These are phyloP conservation scores for Drosophila anomelani DNA, from an alignment of 2,888 invertebrate genomes.

Conservation along the genomic window DNA sequence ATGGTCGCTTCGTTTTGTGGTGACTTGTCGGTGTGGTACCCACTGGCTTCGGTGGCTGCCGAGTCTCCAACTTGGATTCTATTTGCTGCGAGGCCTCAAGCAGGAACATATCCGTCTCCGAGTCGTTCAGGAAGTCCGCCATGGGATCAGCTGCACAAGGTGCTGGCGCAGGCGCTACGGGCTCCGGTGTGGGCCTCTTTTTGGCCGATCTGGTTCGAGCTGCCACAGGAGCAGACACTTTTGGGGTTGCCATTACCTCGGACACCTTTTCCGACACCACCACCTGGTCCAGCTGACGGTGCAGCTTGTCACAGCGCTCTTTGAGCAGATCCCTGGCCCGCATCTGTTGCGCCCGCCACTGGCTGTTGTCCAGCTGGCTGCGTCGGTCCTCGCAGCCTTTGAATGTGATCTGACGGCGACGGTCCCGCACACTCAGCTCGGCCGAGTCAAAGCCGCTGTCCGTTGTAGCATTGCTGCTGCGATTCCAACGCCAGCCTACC, in stretches of 20 bases:
- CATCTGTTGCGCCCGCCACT: conserved; percentile 72
- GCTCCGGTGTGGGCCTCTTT: conserved; percentile 6
- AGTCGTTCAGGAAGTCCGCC: conserved; percentile 80
- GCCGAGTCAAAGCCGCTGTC: conserved; percentile 77
- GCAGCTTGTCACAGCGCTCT: conserved; percentile 76
- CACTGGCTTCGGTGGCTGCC: conserved; percentile 4
- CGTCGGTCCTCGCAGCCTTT: conserved; percentile 61
- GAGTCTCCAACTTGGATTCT: conserved; percentile 63
- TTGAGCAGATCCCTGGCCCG: conserved; percentile 75
- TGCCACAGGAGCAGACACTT: conserved; percentile 11
- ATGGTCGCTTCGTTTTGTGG: conserved; percentile 71
- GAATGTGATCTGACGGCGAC: conserved; percentile 50
- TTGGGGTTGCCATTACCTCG: not conserved
- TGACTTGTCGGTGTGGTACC: conserved; percentile 58
- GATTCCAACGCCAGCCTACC: conserved; percentile 82
- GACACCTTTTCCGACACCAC: conserved; percentile 36
- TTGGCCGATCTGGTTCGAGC: conserved; percentile 24
- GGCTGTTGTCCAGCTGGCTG: conserved; percentile 65
- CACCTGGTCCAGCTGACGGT: conserved; percentile 71
- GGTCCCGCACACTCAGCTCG: conserved; percentile 54
- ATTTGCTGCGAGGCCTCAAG: conserved; percentile 81
- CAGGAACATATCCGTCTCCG: conserved; percentile 79
- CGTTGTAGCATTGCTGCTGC: conserved; percentile 52
- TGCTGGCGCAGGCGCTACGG: conserved; percentile 1
- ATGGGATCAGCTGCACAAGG: conserved; percentile 41